A percentile compares a stretch with the other conserved stretches of the same genome.
These are phyloP conservation scores for Rhopalosiphum nymphaeae DNA, from an alignment of 2,888 invertebrate genomes.

Conservation along the genomic window DNA sequence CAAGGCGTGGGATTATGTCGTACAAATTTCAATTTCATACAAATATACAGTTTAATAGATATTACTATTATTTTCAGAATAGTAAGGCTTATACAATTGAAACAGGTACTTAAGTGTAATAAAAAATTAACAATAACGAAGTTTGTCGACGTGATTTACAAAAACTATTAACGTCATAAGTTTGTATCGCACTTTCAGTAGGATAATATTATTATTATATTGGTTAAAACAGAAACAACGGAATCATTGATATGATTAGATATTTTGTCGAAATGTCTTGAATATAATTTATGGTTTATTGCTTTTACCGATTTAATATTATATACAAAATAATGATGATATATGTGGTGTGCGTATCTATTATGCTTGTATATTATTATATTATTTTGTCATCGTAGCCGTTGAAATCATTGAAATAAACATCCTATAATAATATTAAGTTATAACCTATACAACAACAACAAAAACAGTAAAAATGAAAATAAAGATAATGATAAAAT, in stretches of 20 bases:
- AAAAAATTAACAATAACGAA: background rate
- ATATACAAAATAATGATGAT: background rate
- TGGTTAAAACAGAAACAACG: background rate
- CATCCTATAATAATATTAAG: background rate
- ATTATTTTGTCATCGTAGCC: background rate
- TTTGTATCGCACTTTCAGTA: background rate
- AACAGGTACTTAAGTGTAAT: background rate
- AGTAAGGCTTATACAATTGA: background rate
- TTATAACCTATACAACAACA: background rate
- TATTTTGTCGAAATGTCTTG: background rate
- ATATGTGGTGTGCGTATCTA: background rate
- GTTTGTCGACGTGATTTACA: background rate
- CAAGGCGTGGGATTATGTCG: background rate
- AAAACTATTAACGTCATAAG: background rate
- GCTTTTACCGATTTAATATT: background rate
- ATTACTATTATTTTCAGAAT: background rate
- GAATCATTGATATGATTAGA: background rate
- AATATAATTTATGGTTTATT: background rate
- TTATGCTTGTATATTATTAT: background rate
- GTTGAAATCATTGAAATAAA: background rate
- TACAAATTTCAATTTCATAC: background rate
- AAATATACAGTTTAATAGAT: background rate
- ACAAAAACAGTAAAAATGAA: background rate
- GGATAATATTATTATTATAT: background rate
- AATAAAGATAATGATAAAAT: background rate